These are phyloP conservation scores for Bradysia coprophila DNA, from an alignment of 1,140 invertebrate genomes.

Conservation along the genomic window DNA sequence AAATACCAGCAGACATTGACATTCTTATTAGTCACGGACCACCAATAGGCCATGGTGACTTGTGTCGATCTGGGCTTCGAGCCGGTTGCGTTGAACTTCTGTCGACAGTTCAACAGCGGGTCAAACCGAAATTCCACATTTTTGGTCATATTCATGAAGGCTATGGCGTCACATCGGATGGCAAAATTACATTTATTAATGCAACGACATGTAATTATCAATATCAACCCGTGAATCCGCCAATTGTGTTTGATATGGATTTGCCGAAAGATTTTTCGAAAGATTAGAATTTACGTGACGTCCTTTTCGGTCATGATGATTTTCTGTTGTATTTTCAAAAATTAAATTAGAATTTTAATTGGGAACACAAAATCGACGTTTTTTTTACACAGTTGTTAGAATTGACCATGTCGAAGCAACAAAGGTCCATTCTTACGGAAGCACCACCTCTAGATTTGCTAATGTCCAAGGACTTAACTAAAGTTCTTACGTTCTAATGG, in stretches of 20 bases:
- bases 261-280: slow-evolving; percentile 14
- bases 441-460: too few species aligned
- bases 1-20: slow-evolving; percentile 56
- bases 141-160: slow-evolving; percentile 83
- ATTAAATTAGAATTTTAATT: too few species aligned
- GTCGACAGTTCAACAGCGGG: slow-evolving; percentile 50
- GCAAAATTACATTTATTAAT: slow-evolving; percentile 66
- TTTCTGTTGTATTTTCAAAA: too few species aligned
- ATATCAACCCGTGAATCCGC: slow-evolving; percentile 57
- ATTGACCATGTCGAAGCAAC: too few species aligned
- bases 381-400: too few species aligned
- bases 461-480: too few species aligned
- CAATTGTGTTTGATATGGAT: slow-evolving; percentile 63
- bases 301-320: too few species aligned
- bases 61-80: slow-evolving; percentile 47
- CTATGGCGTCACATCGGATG: slow-evolving; percentile 64
- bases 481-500: too few species aligned
- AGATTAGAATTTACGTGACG: too few species aligned
- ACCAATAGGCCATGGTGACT: slow-evolving; percentile 63
- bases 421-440: too few species aligned
- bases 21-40: slow-evolving; percentile 65
- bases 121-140: slow-evolving; percentile 70
- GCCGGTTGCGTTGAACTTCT: slow-evolving; percentile 76
- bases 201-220: slow-evolving; percentile 67
- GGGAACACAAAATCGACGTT: too few species aligned